Base-by-base conservation (phyloP, 2,113 vertebrate species). In the Scopus umbretta region DNA sequence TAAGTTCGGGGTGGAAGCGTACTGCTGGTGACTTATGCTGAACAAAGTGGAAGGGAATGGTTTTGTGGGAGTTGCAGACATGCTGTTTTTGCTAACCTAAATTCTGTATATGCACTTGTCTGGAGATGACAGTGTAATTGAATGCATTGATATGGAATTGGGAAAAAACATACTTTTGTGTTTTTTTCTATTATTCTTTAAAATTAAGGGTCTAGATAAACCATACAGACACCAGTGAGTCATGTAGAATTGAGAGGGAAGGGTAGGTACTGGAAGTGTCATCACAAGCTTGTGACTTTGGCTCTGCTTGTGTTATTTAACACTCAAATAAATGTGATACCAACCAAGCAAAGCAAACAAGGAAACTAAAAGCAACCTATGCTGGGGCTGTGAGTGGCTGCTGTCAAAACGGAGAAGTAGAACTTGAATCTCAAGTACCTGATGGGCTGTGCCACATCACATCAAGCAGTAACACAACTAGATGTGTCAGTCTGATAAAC, bases 401-500 rank as follows among this genome's bases (percentile, higher is more conserved):
- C 72, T 93, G 58, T 74, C 75, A 88, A 90, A 92, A 63, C 0
- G 1, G 63, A 79, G 59, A 78, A 45, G 26, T 23, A 63, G 59
- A 86, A 53, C 21, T 62, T 78, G 52, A 63, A 17, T 87, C 27
- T 58, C 38, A 45, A 34, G 47, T 15, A 74, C 65, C 53, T 92
- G 40, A 86, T 92, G 56, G 61, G 14, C 56, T 65, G 36, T 92
- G 83, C 65, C 80, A 82, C 49, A 72, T 94, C 92, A 50, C 40
- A 81, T 94, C 76, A 89, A 34, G 40, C 40, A 55, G 49, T n/a
- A 61, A 42, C 73, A 70, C 63, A 76, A 83, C 26, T 38, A 65
- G 80, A 92, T 79, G 36, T 92, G 76, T 87, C 92, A 92, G 58
- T 72, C 67, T 81, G 75, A 79, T 71, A 84, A 96, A 55, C 30